Evolutionary conservation across 2,888 invertebrate species (phyloP).

Genomic region (Thymelicus acteon): DNA sequence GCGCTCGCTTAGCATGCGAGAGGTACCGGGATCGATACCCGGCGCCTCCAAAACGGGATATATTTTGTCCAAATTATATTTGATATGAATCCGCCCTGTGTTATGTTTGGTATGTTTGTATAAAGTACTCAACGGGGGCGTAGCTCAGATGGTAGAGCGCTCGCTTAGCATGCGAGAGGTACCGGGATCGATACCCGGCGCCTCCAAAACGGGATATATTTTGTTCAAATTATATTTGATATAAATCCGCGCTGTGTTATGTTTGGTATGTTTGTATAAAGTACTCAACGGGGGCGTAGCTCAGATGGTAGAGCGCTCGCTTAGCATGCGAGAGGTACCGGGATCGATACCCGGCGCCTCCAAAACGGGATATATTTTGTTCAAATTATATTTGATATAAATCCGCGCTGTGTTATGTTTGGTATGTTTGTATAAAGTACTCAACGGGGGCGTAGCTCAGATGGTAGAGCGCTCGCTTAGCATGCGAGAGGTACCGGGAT

Average conservation of each 20-base stretch:
- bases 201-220: conserved; percentile 61
- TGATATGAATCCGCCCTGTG: not conserved
- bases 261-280: not conserved
- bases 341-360: conserved; percentile 85
- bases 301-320: conserved; percentile 85
- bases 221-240: not conserved
- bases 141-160: conserved; percentile 69
- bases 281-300: conserved; percentile 73
- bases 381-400: too few relatives aligned
- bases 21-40: conserved; percentile 84
- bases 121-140: too few relatives aligned
- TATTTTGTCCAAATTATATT: too few relatives aligned
- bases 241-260: not conserved
- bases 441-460: conserved; percentile 81
- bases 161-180: conserved; percentile 85
- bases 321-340: conserved; percentile 85
- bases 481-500: conserved; percentile 84
- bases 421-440: too few relatives aligned
- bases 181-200: conserved; percentile 84
- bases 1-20: conserved; percentile 85
- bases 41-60: conserved; percentile 71
- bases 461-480: conserved; percentile 85
- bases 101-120: not conserved
- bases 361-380: conserved; percentile 47
- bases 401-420: too few relatives aligned